These are phyloP conservation scores for Paramisgurnus dabryanus DNA, from an alignment of 2,113 vertebrate species.

Conservation along the genomic window DNA sequence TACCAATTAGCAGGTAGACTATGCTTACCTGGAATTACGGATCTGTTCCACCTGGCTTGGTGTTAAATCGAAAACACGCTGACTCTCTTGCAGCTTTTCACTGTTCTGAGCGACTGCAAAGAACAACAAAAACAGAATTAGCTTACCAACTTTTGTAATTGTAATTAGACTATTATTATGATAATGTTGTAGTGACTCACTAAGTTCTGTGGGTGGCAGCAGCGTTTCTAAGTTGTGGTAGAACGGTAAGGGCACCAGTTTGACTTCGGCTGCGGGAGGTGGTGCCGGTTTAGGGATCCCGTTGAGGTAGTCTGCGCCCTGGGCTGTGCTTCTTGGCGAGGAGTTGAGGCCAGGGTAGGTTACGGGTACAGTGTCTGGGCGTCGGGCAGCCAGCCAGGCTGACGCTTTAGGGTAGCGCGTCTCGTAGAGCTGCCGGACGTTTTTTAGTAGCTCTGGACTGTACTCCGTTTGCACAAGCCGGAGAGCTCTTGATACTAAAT, in stretches of 20 bases:
- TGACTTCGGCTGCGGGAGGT: conserved; percentile 82
- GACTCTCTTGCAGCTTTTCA: conserved; percentile 96
- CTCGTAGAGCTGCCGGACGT: conserved; percentile 96
- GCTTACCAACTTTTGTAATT: background rate
- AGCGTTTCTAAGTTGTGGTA: conserved; percentile 94
- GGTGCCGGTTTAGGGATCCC: conserved; percentile 82
- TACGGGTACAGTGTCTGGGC: conserved; percentile 79
- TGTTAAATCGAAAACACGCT: conserved; percentile 91
- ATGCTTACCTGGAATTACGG: conserved; percentile 87
- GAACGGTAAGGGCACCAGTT: conserved; percentile 92
- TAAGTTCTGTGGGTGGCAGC: conserved; percentile 89
- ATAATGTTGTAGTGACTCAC: conserved; percentile 71
- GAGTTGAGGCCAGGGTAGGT: conserved; percentile 76
- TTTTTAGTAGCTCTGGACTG: conserved; percentile 96
- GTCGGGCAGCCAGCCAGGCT: conserved; percentile 69
- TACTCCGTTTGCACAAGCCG: conserved; percentile 96
- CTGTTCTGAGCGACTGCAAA: conserved; percentile 89
- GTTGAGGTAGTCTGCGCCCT: conserved; percentile 93
- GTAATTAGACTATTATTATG: background rate
- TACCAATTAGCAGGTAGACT: background rate
- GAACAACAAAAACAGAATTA: conserved; percentile 9
- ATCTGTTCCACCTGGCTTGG: conserved; percentile 92
- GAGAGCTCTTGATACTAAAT: conserved; percentile 92
- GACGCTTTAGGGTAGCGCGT: conserved; percentile 89
- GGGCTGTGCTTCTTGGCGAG: conserved; percentile 73